Conservation (phyloP, 1,140 invertebrate genomes). For the Listronotus oregonensis region DNA sequence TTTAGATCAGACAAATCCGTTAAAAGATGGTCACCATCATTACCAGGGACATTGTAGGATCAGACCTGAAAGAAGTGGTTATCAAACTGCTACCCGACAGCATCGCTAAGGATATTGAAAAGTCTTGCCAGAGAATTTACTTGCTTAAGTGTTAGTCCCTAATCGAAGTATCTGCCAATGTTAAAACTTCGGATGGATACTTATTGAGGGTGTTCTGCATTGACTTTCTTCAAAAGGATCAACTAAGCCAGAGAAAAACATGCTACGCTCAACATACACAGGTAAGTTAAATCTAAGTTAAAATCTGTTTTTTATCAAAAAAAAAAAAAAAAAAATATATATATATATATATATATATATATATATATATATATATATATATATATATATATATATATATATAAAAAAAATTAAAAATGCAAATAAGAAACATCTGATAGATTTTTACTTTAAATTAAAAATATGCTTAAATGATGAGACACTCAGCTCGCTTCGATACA, state of each 20-base stretch:
- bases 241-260: constrained; percentile 86
- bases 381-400: too few species aligned
- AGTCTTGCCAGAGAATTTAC: constrained; percentile 94
- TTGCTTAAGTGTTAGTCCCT: constrained; percentile 93
- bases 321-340: too few species aligned
- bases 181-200: constrained; percentile 98
- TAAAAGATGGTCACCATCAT: constrained; percentile 98
- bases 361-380: too few species aligned
- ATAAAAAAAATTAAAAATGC: too few species aligned
- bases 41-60: constrained; percentile 82
- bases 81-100: constrained; percentile 96
- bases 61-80: constrained; percentile 92
- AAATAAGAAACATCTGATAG: too few species aligned
- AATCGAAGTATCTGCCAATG: constrained; percentile 96
- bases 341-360: too few species aligned
- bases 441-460: too few species aligned
- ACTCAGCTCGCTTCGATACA: constrained; percentile 56
- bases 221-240: constrained; percentile 96
- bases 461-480: constrained; percentile 49
- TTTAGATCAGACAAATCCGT: constrained; percentile 85
- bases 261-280: constrained; percentile 98
- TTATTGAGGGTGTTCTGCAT: constrained; percentile 96
- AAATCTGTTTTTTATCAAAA: too few species aligned
- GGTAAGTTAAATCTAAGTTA: too few species aligned
- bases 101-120: constrained; percentile 99